phyloP scores from a whole-genome alignment of 2,888 invertebrate species.

The Leptopterna dolabrata region DNA sequence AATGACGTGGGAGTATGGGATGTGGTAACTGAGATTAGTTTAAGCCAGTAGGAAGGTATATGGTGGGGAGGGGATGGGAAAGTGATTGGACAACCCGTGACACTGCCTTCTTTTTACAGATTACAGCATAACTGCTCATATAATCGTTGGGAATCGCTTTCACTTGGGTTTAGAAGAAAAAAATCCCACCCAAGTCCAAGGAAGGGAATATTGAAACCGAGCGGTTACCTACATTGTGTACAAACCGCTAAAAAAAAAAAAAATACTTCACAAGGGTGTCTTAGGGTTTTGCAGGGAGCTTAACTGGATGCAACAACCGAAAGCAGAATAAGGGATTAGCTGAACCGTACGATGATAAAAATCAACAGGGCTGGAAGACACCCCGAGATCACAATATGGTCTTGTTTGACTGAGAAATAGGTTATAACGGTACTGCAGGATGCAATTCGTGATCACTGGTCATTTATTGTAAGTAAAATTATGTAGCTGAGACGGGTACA shows the following conservation, averaged over 20 bases:
- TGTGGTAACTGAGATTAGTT: neutral
- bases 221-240: too few relatives aligned
- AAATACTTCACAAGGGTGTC: too few relatives aligned
- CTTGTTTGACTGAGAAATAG: neutral
- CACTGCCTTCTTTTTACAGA: neutral
- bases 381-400: neutral
- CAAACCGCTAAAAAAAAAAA: too few relatives aligned
- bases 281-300: too few relatives aligned
- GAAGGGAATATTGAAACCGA: neutral
- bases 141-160: neutral
- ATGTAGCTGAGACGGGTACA: too few relatives aligned
- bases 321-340: neutral
- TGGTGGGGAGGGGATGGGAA: neutral
- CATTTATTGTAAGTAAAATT: too few relatives aligned
- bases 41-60: neutral
- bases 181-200: neutral
- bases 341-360: neutral
- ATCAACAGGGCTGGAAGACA: neutral
- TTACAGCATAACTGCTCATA: neutral
- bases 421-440: neutral
- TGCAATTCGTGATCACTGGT: too few relatives aligned
- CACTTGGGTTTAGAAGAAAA: neutral
- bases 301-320: too few relatives aligned
- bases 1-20: neutral
- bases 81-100: neutral